Percentiles rank a stretch among this genome's conserved stretches.
Evolutionary conservation across 1,140 invertebrate species (phyloP).

Genomic region (Heterodera carotae): DNA sequence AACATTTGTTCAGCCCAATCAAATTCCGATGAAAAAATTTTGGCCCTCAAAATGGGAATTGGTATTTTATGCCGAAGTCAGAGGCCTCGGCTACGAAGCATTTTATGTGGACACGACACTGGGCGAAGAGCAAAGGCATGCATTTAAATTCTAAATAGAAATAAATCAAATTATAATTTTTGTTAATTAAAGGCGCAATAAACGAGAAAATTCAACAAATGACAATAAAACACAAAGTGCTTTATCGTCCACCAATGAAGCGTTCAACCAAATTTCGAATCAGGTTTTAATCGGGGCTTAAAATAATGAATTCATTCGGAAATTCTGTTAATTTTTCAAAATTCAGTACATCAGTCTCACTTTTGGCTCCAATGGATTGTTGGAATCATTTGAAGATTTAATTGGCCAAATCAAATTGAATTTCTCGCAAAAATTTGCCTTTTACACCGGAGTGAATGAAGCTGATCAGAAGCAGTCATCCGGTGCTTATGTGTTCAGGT

Average conservation of each 20-base stretch:
- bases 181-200: background rate
- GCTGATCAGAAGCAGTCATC: conserved; percentile 3
- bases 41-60: background rate
- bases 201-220: background rate
- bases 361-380: conserved; percentile 28
- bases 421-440: conserved; percentile 35
- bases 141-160: background rate
- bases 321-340: too few species aligned
- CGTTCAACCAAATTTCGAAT: conserved; percentile 20
- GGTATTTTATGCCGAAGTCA: background rate
- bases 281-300: background rate
- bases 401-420: conserved; percentile 18
- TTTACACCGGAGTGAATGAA: conserved; percentile 7
- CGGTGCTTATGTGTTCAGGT: conserved; percentile 66
- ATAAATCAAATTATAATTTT: background rate
- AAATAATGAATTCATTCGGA: background rate
- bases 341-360: conserved; percentile 34
- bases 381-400: conserved; percentile 30
- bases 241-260: background rate
- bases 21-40: background rate
- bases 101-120: conserved; percentile 1
- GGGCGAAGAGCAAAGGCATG: background rate
- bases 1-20: background rate
- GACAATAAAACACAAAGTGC: background rate
- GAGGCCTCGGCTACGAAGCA: background rate